These are phyloP conservation scores for Lymantria monacha DNA, from an alignment of 2,888 invertebrate species.

Conservation along the genomic window DNA sequence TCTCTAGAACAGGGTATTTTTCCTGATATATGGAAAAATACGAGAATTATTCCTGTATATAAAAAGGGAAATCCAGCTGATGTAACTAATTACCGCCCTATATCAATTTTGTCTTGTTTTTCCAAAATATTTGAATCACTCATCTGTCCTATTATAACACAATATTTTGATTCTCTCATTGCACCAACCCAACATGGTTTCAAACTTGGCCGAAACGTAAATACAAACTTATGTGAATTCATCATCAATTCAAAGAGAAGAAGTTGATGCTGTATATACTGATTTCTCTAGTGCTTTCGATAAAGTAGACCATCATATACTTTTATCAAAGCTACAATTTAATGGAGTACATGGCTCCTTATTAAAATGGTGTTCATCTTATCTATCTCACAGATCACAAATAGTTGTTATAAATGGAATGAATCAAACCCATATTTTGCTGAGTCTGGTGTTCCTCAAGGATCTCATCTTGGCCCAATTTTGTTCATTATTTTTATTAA, in stretches of 20 bases:
- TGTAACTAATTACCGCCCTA: slow-evolving; percentile 2
- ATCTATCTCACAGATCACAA: background rate
- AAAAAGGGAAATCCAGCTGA: slow-evolving; percentile 1
- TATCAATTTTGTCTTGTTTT: slow-evolving; percentile 3
- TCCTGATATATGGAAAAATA: background rate
- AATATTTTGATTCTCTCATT: background rate
- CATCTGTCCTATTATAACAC: background rate
- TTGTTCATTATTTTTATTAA: background rate
- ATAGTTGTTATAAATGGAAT: background rate
- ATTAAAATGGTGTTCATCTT: background rate
- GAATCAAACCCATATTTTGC: background rate
- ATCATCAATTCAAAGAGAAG: too few relatives aligned
- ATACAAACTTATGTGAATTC: background rate
- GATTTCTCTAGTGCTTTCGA: background rate
- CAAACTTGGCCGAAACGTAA: background rate
- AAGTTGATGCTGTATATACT: too few relatives aligned
- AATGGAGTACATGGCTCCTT: background rate
- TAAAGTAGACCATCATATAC: background rate
- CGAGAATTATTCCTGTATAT: background rate
- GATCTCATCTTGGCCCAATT: slow-evolving; percentile 1
- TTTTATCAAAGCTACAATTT: background rate
- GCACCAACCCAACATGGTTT: background rate
- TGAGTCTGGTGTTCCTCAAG: background rate
- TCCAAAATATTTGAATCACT: slow-evolving; percentile 1
- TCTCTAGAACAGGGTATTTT: background rate